Evolutionary conservation across 2,797 vertebrate genomes (phyloP).

Genomic region (Decapterus maruadsi): DNA sequence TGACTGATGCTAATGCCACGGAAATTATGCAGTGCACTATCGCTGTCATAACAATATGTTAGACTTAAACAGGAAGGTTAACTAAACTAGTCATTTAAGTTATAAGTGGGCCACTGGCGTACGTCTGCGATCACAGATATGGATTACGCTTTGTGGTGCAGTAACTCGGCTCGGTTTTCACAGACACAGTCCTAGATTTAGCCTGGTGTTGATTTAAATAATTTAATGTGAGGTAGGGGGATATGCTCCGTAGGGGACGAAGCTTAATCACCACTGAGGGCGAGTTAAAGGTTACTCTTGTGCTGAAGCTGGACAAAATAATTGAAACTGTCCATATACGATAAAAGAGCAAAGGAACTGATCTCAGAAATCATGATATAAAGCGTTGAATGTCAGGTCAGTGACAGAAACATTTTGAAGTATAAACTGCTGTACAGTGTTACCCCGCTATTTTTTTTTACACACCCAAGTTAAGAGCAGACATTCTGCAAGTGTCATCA

Average conservation of each 20-base stretch:
- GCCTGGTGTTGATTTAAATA: constrained; percentile 54
- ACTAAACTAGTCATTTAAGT: constrained; percentile 90
- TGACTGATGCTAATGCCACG: constrained; percentile 89
- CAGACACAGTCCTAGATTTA: constrained; percentile 40
- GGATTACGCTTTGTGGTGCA: constrained; percentile 43
- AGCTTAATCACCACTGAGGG: constrained; percentile 34
- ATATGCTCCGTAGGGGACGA: constrained; percentile 20
- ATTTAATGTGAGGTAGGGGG: constrained; percentile 30
- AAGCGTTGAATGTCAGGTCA: not conserved
- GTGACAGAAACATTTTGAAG: not conserved
- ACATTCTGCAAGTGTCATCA: constrained; percentile 45
- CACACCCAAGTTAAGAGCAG: constrained; percentile 21
- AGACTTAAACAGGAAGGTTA: constrained; percentile 87
- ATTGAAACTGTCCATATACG: not conserved
- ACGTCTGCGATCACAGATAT: constrained; percentile 57
- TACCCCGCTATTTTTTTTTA: not conserved
- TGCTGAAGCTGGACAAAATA: constrained; percentile 23
- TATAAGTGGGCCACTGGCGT: constrained; percentile 86
- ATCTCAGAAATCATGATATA: constrained; percentile 8
- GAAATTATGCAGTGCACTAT: constrained; percentile 86
- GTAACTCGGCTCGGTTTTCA: constrained; percentile 42
- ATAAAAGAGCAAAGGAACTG: not conserved
- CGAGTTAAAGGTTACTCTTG: constrained; percentile 42
- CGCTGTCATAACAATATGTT: constrained; percentile 86
- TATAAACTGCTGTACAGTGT: not conserved